Conservation (phyloP, 2,797 vertebrate genomes). For the Margarornis squamiger region DNA sequence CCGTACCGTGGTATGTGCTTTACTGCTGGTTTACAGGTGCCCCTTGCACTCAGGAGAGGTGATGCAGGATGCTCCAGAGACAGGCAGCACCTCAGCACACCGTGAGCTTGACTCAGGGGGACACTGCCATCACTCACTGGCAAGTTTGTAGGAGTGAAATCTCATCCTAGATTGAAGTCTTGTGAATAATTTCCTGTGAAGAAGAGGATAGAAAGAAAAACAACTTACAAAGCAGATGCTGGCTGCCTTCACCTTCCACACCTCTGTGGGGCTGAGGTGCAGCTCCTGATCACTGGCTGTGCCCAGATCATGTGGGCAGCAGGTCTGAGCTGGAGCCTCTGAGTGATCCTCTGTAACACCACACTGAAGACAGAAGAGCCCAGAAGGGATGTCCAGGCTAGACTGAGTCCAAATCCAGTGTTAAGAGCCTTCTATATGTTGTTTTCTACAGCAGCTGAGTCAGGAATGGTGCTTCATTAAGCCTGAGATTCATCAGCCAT, state of each 20-base stretch:
- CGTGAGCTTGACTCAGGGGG: accelerated
- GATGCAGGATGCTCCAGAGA: background rate
- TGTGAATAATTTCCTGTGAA: background rate
- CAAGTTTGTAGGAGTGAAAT: background rate
- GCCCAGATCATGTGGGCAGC: background rate
- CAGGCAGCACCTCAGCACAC: background rate
- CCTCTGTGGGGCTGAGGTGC: background rate
- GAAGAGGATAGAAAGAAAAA: background rate
- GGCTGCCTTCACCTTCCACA: background rate
- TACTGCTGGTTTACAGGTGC: background rate
- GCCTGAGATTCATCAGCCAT: background rate
- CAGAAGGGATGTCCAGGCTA: background rate
- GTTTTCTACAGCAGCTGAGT: constrained; percentile 1
- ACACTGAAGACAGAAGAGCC: background rate
- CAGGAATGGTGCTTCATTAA: background rate
- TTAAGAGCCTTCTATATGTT: background rate
- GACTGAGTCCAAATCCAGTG: background rate
- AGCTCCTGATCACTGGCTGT: background rate
- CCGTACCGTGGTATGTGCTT: background rate
- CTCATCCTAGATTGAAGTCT: background rate
- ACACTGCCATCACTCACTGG: background rate
- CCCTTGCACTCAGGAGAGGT: accelerated
- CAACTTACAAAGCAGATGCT: background rate
- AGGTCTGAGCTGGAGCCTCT: background rate
- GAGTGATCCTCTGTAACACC: background rate